A percentile compares a stretch with the other conserved stretches of the same genome.
Evolutionary conservation across 2,797 vertebrate species (phyloP).

Genomic region (Neosilurus hyrtlii): DNA sequence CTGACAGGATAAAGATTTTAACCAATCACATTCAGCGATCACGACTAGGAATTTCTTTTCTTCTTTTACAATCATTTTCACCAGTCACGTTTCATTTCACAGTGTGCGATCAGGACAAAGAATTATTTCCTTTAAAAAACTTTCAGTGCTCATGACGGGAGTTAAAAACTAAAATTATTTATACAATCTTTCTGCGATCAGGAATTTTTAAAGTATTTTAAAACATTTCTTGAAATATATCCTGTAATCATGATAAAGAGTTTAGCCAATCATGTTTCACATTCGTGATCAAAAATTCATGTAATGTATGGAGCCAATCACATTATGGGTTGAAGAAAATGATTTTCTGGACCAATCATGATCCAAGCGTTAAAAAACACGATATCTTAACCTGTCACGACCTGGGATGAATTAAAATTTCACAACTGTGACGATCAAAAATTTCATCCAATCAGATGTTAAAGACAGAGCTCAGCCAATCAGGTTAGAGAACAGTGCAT

Average conservation of each 20-base stretch:
- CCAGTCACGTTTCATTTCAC: neutral
- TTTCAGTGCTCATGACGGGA: neutral
- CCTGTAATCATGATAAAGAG: neutral
- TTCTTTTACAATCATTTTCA: neutral
- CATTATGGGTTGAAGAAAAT: neutral
- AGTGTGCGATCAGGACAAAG: neutral
- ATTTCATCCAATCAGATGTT: neutral
- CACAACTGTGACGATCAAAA: neutral
- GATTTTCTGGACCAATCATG: neutral
- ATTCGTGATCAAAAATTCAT: neutral
- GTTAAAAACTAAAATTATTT: neutral
- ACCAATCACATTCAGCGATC: neutral
- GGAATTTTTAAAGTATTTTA: neutral
- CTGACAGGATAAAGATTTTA: neutral
- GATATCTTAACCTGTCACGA: neutral
- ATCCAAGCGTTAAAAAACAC: neutral
- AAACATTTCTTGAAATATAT: too few relatives aligned
- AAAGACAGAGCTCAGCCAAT: conserved; percentile 15
- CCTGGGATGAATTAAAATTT: neutral
- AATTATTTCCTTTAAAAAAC: too few relatives aligned
- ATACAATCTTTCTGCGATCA: neutral
- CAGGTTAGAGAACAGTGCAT: neutral
- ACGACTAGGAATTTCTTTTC: neutral
- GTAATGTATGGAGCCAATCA: too few relatives aligned
- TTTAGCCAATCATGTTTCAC: neutral